Percentiles rank a stretch among this genome's conserved stretches.
Evolutionary conservation across 1,140 invertebrate genomes (phyloP).

Genomic region (Solenopsis invicta): DNA sequence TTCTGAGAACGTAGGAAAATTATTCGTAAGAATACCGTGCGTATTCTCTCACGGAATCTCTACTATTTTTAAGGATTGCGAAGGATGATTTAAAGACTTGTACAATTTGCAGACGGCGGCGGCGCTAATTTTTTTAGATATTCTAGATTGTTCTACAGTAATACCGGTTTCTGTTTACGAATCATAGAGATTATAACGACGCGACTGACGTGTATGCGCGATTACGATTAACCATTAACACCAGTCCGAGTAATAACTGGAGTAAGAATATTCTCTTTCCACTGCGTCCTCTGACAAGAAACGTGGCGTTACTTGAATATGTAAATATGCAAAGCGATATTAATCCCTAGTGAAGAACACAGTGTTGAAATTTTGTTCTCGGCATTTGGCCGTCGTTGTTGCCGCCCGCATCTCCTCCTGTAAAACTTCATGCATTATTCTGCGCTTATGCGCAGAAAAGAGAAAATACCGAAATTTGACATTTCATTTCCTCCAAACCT

Average conservation of each 20-base stretch:
- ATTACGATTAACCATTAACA: slow-evolving; percentile 38
- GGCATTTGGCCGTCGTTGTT: slow-evolving; percentile 39
- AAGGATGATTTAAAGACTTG: neutral
- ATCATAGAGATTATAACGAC: neutral
- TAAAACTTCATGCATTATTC: slow-evolving; percentile 65
- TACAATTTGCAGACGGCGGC: neutral
- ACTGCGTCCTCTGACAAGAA: neutral
- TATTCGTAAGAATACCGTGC: neutral
- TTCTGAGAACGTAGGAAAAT: neutral
- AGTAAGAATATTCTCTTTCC: slow-evolving; percentile 49
- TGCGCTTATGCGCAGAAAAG: slow-evolving; percentile 32
- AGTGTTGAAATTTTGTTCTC: slow-evolving; percentile 69
- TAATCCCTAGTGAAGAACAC: slow-evolving; percentile 65
- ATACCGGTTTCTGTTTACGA: neutral
- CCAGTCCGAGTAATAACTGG: slow-evolving; percentile 34
- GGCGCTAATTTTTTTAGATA: neutral
- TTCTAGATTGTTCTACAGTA: neutral
- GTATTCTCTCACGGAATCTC: slow-evolving; percentile 1
- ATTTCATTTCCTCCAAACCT: slow-evolving; percentile 53
- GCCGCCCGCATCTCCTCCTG: neutral
- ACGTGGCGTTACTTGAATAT: slow-evolving; percentile 61
- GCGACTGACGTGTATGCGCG: neutral
- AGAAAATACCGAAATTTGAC: slow-evolving; percentile 43
- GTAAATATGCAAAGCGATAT: slow-evolving; percentile 71
- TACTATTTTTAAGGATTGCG: neutral